Percentiles rank a stretch among this genome's conserved stretches.
Conservation (phyloP, 2,113 vertebrate species). For the Crypturellus undulatus region DNA sequence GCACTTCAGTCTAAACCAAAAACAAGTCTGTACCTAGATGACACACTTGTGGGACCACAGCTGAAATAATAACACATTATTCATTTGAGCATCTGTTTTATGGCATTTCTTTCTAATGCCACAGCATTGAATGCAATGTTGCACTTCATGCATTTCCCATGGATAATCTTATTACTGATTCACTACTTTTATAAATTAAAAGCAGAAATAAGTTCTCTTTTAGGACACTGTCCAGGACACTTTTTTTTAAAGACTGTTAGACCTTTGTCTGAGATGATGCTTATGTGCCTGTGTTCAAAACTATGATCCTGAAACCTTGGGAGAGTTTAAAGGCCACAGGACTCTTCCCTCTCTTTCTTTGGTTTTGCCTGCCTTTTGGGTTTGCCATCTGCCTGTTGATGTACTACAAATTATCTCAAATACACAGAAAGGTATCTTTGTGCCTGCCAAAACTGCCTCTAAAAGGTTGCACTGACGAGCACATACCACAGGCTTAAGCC, state of each 20-base stretch:
- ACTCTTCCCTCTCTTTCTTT: not conserved
- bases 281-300: not conserved
- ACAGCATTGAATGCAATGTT: not conserved
- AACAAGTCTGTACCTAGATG: not conserved
- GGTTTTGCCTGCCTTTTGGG: not conserved
- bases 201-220: not conserved
- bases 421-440: not conserved
- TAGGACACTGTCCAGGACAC: not conserved
- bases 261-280: not conserved
- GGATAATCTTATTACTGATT: not conserved
- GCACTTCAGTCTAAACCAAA: not conserved
- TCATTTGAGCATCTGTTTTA: not conserved
- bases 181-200: conserved; percentile 23
- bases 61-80: not conserved
- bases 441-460: not conserved
- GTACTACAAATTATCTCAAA: not conserved
- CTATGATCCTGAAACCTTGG: not conserved
- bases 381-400: no score
- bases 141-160: not conserved
- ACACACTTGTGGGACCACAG: not conserved
- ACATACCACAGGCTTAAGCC: not conserved
- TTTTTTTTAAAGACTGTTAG: not conserved
- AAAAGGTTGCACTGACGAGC: not conserved
- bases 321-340: not conserved
- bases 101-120: not conserved